phyloP scores from a whole-genome alignment of 2,888 invertebrate species.

The Acanthacorydalis orientalis region DNA sequence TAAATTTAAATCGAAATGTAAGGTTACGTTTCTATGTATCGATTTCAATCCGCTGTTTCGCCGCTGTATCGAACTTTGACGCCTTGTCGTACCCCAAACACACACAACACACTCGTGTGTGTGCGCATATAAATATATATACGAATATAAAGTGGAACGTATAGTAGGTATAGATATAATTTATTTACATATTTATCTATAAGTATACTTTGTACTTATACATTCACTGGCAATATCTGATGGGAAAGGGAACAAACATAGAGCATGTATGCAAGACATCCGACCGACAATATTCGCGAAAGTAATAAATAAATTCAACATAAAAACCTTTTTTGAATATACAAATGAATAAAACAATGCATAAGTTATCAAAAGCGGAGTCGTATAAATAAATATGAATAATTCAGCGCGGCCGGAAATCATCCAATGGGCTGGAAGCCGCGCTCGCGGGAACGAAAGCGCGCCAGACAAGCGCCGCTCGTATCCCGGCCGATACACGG shows the following conservation, averaged over 20 bases:
- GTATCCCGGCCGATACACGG: no score
- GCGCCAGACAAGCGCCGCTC: no score
- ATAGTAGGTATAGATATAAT: not conserved
- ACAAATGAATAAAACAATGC: constrained; percentile 10
- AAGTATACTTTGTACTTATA: constrained; percentile 25
- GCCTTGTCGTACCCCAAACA: no score
- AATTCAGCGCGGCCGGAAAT: constrained; percentile 10
- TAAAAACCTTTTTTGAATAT: not conserved
- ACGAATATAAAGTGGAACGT: not conserved
- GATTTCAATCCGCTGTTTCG: no score
- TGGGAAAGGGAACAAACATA: constrained; percentile 13
- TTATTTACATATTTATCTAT: constrained; percentile 16
- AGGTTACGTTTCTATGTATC: no score
- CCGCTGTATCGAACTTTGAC: no score
- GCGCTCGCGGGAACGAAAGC: not conserved
- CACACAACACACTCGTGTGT: no score
- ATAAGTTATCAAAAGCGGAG: constrained; percentile 10
- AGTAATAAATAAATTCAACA: constrained; percentile 1
- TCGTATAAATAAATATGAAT: constrained; percentile 10
- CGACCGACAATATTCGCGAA: not conserved
- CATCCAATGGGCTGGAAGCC: constrained; percentile 14
- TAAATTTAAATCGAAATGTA: no score
- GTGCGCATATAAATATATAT: no score
- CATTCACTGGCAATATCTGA: constrained; percentile 25
- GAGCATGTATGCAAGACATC: no score